Base-by-base conservation (phyloP, 2,888 invertebrate genomes). In the Pseudoips prasinana region DNA sequence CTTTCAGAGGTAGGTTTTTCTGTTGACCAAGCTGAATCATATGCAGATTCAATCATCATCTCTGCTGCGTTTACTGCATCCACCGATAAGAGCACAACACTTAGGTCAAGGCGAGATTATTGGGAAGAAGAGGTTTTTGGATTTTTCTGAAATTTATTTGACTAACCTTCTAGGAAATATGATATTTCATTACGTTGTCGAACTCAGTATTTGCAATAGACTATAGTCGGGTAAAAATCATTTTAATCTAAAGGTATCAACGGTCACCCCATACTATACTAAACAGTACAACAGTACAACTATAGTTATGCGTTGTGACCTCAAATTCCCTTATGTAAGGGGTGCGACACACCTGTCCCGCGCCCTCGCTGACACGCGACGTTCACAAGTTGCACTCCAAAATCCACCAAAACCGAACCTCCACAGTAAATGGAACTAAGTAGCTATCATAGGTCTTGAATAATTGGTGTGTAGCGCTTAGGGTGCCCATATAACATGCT, bases 331-430 rank as follows among this genome's bases (percentile, higher is more conserved):
- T 80, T 62, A 78, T 75, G 80, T 77, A 80, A 81, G 77, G 86
- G 86, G 83, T 84, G 76, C 57, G 57, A 58, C 84, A 78, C 86
- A 85, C 85, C 85, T 86, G 86, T 78, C 84, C 73, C 41, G 74
- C 84, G 62, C 85, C 87, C 86, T 83, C 81, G 58, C 65, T 53
- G 80, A 80, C 87, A 84, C 86, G 85, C 84, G 87, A 81, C 85
- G 51, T 52, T 50, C 68, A 68, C 76, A 73, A 71, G 67, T 73
- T 75, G 71, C 69, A 68, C 64, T 56, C 73, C 58, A 64, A 56
- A 27, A 8, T 7, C 18, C 22, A 58, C 84, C 74, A 78, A 30
- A 20, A 2, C 2, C 2, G 7, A 7, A 20, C 20, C 20, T 20
- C 3, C 7, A n/a, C 7, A 20, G 2, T n/a, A 20, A 7, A 20